Evolutionary conservation across 2,888 invertebrate species (phyloP), one percentile per base, ranked within the genome.

Genomic region (Timandra comae): DNA sequence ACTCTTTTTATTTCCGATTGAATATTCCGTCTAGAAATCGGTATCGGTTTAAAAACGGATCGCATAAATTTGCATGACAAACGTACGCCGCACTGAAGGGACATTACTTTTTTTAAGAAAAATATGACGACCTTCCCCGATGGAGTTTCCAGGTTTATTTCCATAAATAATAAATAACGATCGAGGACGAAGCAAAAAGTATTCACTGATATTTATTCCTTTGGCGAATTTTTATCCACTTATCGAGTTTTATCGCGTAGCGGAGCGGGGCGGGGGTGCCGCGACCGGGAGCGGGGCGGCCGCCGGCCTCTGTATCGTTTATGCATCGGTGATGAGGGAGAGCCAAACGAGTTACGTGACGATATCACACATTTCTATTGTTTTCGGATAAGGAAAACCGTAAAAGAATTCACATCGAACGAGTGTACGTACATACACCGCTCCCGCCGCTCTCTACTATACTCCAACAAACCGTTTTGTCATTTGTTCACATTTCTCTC

Each of bases 81-180:
- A 75, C 77, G 49, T 38, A 42, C 49, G 75, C 56, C 58, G 60
- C 64, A 68, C 70, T 63, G 62, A 64, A 51, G 67, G 76, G 75
- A 74, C 72, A 74, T 78, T 76, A 77, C 74, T 77, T 81, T 79
- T 57, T 78, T 79, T 72, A 80, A 80, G 77, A 76, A 80, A 81
- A 82, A 81, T 81, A 81, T 78, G 81, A 78, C 80, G 75, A 75
- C 76, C 77, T 77, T 72, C 71, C 70, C 65, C 75, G 70, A 63
- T 64, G 73, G 77, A 76, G 77, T 73, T 73, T 63, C 66, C 77
- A 75, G 73, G 71, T 78, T 75, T 77, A 82, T 82, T 80, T 82
- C 81, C 81, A 82, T 82, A 81, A 82, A 82, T 82, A 82, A 81
- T 80, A 80, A 81, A 81, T 81, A 81, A 79, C 76, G 79, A 77